phyloP scores from a whole-genome alignment of 2,888 invertebrate species.

The Criorhina ranunculi region DNA sequence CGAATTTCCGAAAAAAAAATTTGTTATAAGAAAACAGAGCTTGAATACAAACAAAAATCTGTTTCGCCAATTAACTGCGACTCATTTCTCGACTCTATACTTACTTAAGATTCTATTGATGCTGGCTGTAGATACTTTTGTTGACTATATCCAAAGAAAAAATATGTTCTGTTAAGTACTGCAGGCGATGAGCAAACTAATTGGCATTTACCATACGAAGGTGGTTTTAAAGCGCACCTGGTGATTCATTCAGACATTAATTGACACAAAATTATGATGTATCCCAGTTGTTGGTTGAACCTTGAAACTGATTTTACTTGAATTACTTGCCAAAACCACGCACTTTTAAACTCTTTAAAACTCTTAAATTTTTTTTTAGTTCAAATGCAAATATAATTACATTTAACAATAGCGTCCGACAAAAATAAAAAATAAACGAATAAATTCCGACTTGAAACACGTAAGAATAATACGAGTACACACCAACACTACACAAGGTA shows the following conservation, averaged over 20 bases:
- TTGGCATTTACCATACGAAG: slow-evolving; percentile 62
- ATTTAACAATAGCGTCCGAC: background rate
- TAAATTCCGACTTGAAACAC: slow-evolving; percentile 37
- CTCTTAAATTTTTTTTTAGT: background rate
- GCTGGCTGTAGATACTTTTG: background rate
- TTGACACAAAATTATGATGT: slow-evolving; percentile 54
- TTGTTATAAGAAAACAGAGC: background rate
- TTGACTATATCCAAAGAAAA: slow-evolving; percentile 52
- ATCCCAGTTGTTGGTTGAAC: slow-evolving; percentile 10
- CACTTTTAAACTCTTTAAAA: background rate
- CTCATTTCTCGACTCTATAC: slow-evolving; percentile 18
- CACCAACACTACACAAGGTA: slow-evolving; percentile 25
- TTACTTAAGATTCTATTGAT: slow-evolving; percentile 38
- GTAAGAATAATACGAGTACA: slow-evolving; percentile 29
- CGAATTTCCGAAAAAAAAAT: background rate
- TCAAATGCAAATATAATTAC: slow-evolving; percentile 10
- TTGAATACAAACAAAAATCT: slow-evolving; percentile 1
- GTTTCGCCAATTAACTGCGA: slow-evolving; percentile 19
- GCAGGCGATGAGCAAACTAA: slow-evolving; percentile 66
- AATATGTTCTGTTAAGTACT: slow-evolving; percentile 12
- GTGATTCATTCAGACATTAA: slow-evolving; percentile 61
- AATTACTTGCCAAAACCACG: slow-evolving; percentile 4
- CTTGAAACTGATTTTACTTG: background rate
- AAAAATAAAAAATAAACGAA: slow-evolving; percentile 5
- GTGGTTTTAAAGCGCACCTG: slow-evolving; percentile 58